Conservation (phyloP, 2,113 vertebrate genomes). For the Hyperoodon ampullatus region DNA sequence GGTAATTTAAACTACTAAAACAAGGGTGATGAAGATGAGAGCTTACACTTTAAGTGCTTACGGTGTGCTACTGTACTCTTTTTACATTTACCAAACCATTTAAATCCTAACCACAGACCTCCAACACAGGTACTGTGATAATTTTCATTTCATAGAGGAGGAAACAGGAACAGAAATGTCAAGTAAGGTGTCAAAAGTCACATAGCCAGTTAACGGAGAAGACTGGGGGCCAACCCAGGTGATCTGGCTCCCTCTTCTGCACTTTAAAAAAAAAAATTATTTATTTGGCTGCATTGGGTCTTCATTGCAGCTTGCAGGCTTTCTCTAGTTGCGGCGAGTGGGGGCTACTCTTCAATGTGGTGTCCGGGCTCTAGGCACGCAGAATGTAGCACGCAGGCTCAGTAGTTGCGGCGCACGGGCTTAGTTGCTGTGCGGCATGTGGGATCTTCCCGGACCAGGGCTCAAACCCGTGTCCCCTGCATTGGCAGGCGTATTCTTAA, state of each 20-base stretch:
- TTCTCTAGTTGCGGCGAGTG: no score
- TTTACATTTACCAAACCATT: neutral
- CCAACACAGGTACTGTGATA: neutral
- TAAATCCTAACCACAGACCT: neutral
- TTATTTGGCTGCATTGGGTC: no score
- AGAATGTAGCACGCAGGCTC: no score
- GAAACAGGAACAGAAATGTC: neutral
- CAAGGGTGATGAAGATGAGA: neutral
- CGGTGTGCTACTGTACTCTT: rapidly evolving
- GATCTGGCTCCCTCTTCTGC: neutral
- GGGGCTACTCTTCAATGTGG: no score
- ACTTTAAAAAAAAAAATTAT: neutral
- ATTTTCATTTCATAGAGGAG: neutral
- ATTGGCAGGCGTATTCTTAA: no score
- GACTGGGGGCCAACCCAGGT: neutral
- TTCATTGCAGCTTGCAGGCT: no score
- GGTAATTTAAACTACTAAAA: neutral
- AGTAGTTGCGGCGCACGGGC: no score
- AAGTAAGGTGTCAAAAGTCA: neutral
- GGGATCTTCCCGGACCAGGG: no score
- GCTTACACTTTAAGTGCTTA: neutral
- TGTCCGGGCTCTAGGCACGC: no score
- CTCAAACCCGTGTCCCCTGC: no score
- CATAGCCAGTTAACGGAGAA: neutral
- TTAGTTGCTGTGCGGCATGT: no score